Evolutionary conservation across 2,113 vertebrate genomes (phyloP), one percentile per base, ranked within the genome.

Genomic region (Mirounga angustirostris): DNA sequence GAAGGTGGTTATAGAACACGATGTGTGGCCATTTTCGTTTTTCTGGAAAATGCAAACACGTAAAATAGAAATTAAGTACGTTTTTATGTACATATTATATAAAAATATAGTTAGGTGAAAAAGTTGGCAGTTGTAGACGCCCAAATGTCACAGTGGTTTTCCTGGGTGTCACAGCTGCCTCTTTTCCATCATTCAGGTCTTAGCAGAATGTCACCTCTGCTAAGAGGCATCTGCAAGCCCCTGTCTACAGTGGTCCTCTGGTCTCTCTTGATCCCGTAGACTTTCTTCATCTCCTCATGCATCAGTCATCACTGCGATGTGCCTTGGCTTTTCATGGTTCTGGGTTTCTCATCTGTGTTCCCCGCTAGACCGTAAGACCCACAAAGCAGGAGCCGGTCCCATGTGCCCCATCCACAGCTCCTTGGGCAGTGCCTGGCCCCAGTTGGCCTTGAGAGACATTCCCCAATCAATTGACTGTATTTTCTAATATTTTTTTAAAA

Each of bases 381-480:
- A 0, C 0, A 0, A 15, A 10, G 24, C 73, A 16, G 54, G 36
- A 54, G 1, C n/a, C 2, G 0, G 0, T 4, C 36, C 40, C 30
- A 7, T 1, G 5, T 0, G 28, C 13, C 7, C 2, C 0, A 6
- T 2, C 50, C 36, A 1, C 1, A 0, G 73, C 58, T 10, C 24
- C 88, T 18, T 7, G 33, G 7, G 30, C 19, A 11, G 30, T 0
- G 2, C 46, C 80, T 36, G 22, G 43, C 69, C 2, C 50, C 8
- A 16, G 5, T 0, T 6, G 63, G 36, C 54, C 69, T 81, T 65
- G 0, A 4, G 5, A 30, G 76, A n/a, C 4, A 10, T 0, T 40
- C 58, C 50, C 13, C 2, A 14, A 21, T 46, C n/a, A 11, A 36
- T 6, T 28, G n/a, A 15, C 3, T 65, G 28, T 54, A 46, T 81